These are phyloP conservation scores for Lepus oiostolus DNA, from an alignment of 2,797 vertebrate species.

Conservation along the genomic window DNA sequence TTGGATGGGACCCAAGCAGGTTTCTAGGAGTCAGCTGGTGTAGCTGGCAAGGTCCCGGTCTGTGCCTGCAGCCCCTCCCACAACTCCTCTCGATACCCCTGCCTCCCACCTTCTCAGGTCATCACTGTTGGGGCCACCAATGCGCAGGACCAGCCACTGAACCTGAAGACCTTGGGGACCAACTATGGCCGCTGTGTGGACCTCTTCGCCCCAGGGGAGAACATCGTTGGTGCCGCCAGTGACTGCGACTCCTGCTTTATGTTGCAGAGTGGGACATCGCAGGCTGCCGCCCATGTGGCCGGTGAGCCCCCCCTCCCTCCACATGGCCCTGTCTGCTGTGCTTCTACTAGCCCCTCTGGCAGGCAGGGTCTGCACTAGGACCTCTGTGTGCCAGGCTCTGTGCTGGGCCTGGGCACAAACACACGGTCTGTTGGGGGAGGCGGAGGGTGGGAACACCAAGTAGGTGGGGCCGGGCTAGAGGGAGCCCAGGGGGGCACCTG, in stretches of 20 bases:
- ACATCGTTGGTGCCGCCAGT: slow-evolving; percentile 94
- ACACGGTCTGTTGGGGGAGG: neutral
- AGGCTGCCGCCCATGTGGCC: slow-evolving; percentile 93
- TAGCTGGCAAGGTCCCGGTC: neutral
- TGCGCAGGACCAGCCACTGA: slow-evolving; percentile 91
- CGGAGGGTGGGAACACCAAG: neutral
- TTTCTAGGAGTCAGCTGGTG: neutral
- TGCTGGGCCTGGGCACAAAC: neutral
- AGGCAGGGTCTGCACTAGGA: neutral
- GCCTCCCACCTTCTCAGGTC: slow-evolving; percentile 87
- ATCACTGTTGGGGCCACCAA: slow-evolving; percentile 95
- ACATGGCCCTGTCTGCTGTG: fast-evolving
- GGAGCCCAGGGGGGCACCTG: neutral
- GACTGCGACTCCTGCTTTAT: slow-evolving; percentile 95
- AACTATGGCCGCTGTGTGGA: slow-evolving; percentile 95
- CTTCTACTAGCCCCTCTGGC: neutral
- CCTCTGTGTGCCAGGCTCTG: too few relatives aligned
- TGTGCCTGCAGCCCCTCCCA: neutral
- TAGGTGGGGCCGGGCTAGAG: neutral
- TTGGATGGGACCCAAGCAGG: neutral
- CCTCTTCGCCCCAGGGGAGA: slow-evolving; percentile 94
- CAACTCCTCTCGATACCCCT: neutral
- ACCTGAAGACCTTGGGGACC: slow-evolving; percentile 91
- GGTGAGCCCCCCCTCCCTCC: slow-evolving; percentile 83
- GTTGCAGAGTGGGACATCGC: slow-evolving; percentile 93